Conservation (phyloP, 2,113 vertebrate species). For the Rhagologus leucostigma region DNA sequence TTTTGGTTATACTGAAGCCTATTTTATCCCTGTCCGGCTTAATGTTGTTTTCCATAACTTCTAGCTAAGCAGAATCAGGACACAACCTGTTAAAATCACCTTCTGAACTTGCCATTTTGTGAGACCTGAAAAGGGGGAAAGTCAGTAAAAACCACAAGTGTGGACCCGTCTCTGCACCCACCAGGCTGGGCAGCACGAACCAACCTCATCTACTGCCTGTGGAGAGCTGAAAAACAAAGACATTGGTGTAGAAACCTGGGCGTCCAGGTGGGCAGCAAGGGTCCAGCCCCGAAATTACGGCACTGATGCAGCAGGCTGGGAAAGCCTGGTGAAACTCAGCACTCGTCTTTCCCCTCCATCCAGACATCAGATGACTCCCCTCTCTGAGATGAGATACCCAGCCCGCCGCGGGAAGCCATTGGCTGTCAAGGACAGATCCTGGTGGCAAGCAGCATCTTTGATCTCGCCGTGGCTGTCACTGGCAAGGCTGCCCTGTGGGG, state of each 20-base stretch:
- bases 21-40: neutral
- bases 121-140: neutral
- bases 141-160: neutral
- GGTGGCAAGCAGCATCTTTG: neutral
- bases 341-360: neutral
- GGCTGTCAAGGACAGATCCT: neutral
- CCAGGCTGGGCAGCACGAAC: neutral
- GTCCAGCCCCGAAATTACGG: fast-evolving
- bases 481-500: neutral
- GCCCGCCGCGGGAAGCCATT: neutral
- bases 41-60: neutral
- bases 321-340: neutral
- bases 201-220: neutral
- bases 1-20: neutral
- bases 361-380: neutral
- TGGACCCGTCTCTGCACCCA: neutral
- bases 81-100: neutral
- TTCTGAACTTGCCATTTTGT: fast-evolving
- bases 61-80: neutral
- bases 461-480: neutral
- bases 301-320: neutral
- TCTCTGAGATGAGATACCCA: neutral
- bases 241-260: neutral
- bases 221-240: neutral
- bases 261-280: neutral